Evolutionary conservation across 2,888 invertebrate species (phyloP).

Genomic region (Hedya salicella): DNA sequence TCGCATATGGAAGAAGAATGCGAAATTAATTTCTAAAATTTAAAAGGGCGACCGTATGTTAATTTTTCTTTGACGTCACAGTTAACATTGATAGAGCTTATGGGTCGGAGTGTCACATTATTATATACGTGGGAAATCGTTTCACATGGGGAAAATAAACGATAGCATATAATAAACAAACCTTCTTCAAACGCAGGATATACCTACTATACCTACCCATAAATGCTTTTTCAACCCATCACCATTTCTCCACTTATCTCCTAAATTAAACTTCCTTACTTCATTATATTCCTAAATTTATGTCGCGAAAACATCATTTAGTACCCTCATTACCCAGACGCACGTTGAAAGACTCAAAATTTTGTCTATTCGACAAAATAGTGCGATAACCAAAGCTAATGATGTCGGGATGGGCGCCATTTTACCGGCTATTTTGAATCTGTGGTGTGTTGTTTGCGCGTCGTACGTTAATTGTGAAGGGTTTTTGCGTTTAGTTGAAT

Average conservation of each 20-base stretch:
- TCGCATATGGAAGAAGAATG: too few relatives aligned
- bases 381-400: slow-evolving; percentile 81
- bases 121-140: too few relatives aligned
- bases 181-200: too few relatives aligned
- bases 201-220: too few relatives aligned
- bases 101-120: too few relatives aligned
- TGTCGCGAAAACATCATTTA: slow-evolving; percentile 75
- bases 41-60: too few relatives aligned
- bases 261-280: slow-evolving; percentile 16
- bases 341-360: slow-evolving; percentile 81
- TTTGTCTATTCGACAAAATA: slow-evolving; percentile 83
- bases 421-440: slow-evolving; percentile 73
- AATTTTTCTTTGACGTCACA: too few relatives aligned
- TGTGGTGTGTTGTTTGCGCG: slow-evolving; percentile 74
- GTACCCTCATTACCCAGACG: slow-evolving; percentile 76
- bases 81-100: too few relatives aligned
- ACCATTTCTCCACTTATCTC: slow-evolving; percentile 9
- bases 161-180: too few relatives aligned
- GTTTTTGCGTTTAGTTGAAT: slow-evolving; percentile 56
- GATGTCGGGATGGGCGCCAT: slow-evolving; percentile 73
- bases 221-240: too few relatives aligned
- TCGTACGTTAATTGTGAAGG: slow-evolving; percentile 57
- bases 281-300: slow-evolving; percentile 29
- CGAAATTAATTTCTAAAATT: too few relatives aligned
- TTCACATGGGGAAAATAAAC: too few relatives aligned